Conservation (phyloP, 2,888 invertebrate genomes). For the Cotesia congregata region DNA sequence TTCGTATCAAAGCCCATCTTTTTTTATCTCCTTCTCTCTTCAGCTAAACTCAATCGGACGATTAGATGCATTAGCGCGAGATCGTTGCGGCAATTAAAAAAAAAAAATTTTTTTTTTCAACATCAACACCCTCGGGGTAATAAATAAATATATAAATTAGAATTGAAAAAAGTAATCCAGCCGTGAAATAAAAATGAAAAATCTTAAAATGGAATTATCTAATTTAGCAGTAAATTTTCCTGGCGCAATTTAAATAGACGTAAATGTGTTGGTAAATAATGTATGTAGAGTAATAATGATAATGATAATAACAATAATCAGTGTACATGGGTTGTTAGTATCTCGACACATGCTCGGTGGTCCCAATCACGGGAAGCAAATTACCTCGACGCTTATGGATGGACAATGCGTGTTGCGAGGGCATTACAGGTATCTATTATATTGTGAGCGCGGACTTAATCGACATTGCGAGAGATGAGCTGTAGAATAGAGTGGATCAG, state of each 20-base stretch:
- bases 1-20: constrained; percentile 40
- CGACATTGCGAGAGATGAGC: constrained; percentile 41
- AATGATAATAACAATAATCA: constrained; percentile 3
- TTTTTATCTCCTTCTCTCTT: constrained; percentile 41
- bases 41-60: constrained; percentile 37
- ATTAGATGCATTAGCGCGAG: background rate
- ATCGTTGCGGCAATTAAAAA: too few species aligned
- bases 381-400: constrained; percentile 41
- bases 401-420: constrained; percentile 46
- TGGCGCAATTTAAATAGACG: background rate
- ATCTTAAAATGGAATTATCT: background rate
- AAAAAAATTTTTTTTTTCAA: background rate
- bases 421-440: constrained; percentile 49
- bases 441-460: constrained; percentile 53
- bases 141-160: background rate
- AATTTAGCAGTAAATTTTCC: background rate
- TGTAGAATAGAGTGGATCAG: background rate
- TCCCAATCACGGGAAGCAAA: constrained; percentile 43
- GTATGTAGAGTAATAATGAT: background rate
- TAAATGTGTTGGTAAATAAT: background rate
- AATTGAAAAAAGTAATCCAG: background rate
- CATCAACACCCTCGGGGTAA: background rate
- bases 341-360: constrained; percentile 41
- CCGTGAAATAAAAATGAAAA: background rate
- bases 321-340: constrained; percentile 18